Percentiles rank a stretch among this genome's conserved stretches.
These are phyloP conservation scores for Noctua fimbriata DNA, from an alignment of 2,888 invertebrate genomes.

Conservation along the genomic window DNA sequence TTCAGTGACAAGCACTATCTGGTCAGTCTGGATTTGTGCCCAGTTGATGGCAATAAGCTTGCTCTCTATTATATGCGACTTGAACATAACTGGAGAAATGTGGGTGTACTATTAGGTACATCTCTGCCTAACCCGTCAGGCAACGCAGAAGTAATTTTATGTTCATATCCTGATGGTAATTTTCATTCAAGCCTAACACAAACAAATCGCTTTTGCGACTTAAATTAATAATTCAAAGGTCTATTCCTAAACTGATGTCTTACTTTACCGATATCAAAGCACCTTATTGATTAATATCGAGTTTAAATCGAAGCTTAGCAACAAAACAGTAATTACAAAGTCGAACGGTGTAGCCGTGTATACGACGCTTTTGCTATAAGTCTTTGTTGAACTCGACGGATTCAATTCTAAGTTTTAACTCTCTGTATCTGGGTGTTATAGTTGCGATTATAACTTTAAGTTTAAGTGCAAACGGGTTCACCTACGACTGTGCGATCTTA, in stretches of 20 bases:
- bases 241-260: not conserved
- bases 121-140: not conserved
- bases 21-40: not conserved
- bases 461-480: conserved; percentile 9
- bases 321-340: conserved; percentile 55
- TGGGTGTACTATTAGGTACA: not conserved
- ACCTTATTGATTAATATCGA: conserved; percentile 31
- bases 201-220: not conserved
- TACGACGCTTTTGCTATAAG: conserved; percentile 27
- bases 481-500: not conserved
- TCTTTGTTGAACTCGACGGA: conserved; percentile 48
- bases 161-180: not conserved
- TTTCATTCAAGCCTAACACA: not conserved
- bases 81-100: not conserved
- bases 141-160: not conserved
- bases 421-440: conserved; percentile 33
- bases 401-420: conserved; percentile 55
- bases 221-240: conserved; percentile 3
- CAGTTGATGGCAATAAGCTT: not conserved
- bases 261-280: conserved; percentile 9
- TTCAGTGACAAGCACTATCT: not conserved
- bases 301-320: conserved; percentile 41
- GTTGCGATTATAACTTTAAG: conserved; percentile 35
- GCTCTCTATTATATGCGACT: not conserved
- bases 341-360: conserved; percentile 22